A percentile compares a stretch with the other conserved stretches of the same genome.
phyloP scores from a whole-genome alignment of 1,140 invertebrate genomes.

The Hycleus cichorii region DNA sequence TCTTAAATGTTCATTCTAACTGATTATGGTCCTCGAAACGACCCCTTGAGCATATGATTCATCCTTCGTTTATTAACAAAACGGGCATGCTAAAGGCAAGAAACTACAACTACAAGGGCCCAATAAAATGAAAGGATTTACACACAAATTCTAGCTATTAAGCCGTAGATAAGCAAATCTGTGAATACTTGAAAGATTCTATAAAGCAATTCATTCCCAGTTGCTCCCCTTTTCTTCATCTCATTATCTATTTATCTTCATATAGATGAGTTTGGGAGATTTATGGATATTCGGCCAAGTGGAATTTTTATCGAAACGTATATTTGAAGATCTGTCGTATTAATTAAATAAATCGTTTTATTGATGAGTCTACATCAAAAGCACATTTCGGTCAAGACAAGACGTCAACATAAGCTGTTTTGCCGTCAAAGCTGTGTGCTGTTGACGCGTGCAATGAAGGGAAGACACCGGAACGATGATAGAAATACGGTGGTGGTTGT shows the following conservation, averaged over 20 bases:
- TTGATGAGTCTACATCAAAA: constrained; percentile 10
- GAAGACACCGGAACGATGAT: constrained; percentile 1
- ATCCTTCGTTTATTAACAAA: neutral
- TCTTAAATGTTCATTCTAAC: constrained; percentile 15
- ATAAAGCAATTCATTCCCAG: too few relatives aligned
- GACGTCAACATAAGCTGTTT: constrained; percentile 10
- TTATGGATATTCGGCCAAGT: too few relatives aligned
- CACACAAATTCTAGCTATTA: too few relatives aligned
- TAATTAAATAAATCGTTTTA: neutral
- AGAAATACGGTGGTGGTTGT: neutral
- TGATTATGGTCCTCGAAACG: constrained; percentile 17
- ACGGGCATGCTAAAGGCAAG: too few relatives aligned
- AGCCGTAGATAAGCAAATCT: too few relatives aligned
- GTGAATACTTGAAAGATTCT: constrained; percentile 5
- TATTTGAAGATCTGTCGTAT: too few relatives aligned
- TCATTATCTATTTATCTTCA: too few relatives aligned
- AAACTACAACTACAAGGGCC: too few relatives aligned
- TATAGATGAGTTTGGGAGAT: neutral
- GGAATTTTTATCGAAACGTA: too few relatives aligned
- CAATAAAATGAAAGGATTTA: too few relatives aligned
- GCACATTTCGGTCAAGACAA: constrained; percentile 4
- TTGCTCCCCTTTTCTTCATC: too few relatives aligned
- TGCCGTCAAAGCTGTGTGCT: constrained; percentile 5
- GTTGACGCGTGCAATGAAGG: constrained; percentile 13
- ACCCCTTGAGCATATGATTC: constrained; percentile 22